phyloP scores from a whole-genome alignment of 2,113 vertebrate species.

The Rana temporaria region DNA sequence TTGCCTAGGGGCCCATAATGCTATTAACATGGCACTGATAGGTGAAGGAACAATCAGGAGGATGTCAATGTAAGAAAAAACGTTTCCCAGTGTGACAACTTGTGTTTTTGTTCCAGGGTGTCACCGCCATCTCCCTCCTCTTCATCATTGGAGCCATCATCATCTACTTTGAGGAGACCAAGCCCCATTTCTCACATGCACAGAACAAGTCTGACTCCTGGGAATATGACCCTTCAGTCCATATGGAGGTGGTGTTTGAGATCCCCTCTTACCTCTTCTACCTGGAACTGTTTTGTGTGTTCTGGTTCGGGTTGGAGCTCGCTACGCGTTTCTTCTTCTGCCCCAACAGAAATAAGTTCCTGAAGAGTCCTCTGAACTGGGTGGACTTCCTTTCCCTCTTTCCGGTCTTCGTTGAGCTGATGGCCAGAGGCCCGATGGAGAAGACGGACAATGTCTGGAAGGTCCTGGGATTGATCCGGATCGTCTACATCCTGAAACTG shows the following conservation, averaged over 20 bases:
- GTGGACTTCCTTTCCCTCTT: conserved; percentile 63
- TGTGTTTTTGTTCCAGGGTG: conserved; percentile 55
- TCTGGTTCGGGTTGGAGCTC: conserved; percentile 66
- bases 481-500: conserved; percentile 62
- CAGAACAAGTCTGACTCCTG: too few relatives aligned
- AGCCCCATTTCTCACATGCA: conserved; percentile 60
- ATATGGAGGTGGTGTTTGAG: conserved; percentile 12
- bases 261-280: conserved; percentile 56
- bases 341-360: conserved; percentile 62
- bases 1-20: too few relatives aligned
- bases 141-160: conserved; percentile 62
- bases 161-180: conserved; percentile 63
- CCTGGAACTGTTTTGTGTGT: conserved; percentile 61
- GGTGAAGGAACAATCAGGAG: too few relatives aligned
- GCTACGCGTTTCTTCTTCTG: conserved; percentile 60
- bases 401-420: conserved; percentile 60
- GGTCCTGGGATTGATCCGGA: conserved; percentile 49
- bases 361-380: conserved; percentile 61
- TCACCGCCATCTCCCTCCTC: conserved; percentile 63
- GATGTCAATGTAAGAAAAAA: not conserved
- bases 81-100: not conserved
- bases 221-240: rapidly evolving
- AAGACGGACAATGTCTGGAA: conserved; percentile 18
- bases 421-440: conserved; percentile 42
- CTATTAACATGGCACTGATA: too few relatives aligned